These are phyloP conservation scores for Aphaenogaster ashmeadi DNA, from an alignment of 1,140 invertebrate genomes.

Conservation along the genomic window DNA sequence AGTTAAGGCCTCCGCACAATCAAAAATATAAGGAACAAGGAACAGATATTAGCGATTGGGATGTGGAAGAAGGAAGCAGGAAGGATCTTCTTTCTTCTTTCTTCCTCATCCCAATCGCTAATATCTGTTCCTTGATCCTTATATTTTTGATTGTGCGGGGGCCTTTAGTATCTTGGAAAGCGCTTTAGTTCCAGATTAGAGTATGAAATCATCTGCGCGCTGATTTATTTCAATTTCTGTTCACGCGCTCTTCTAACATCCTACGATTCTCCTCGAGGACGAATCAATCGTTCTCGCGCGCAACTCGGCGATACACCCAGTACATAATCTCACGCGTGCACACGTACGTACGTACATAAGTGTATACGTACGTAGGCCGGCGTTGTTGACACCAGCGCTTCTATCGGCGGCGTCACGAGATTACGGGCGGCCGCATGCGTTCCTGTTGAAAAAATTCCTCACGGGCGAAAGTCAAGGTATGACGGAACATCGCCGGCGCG, in stretches of 20 bases:
- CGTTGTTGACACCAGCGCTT: constrained; percentile 77
- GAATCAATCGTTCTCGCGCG: background rate
- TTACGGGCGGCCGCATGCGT: constrained; percentile 82
- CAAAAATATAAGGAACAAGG: too few species aligned
- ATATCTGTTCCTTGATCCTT: too few species aligned
- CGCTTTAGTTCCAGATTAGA: too few species aligned
- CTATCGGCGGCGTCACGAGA: constrained; percentile 79
- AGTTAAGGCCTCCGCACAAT: too few species aligned
- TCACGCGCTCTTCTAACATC: background rate
- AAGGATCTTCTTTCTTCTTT: too few species aligned
- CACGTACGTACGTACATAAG: background rate
- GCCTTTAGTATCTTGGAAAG: too few species aligned
- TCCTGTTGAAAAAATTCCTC: constrained; percentile 88
- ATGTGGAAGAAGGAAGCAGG: too few species aligned
- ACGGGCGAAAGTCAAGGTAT: constrained; percentile 87
- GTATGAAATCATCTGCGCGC: background rate
- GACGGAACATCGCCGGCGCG: constrained; percentile 79
- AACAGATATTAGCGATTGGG: too few species aligned
- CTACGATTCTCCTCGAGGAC: background rate
- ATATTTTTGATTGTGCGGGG: too few species aligned
- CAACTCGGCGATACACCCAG: constrained; percentile 35
- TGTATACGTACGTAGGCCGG: background rate
- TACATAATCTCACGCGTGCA: constrained; percentile 42
- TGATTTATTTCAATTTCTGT: background rate
- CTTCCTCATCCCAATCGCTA: too few species aligned